These are phyloP conservation scores for Peromyscus maniculatus DNA, from an alignment of 2,113 vertebrate genomes.

Conservation along the genomic window DNA sequence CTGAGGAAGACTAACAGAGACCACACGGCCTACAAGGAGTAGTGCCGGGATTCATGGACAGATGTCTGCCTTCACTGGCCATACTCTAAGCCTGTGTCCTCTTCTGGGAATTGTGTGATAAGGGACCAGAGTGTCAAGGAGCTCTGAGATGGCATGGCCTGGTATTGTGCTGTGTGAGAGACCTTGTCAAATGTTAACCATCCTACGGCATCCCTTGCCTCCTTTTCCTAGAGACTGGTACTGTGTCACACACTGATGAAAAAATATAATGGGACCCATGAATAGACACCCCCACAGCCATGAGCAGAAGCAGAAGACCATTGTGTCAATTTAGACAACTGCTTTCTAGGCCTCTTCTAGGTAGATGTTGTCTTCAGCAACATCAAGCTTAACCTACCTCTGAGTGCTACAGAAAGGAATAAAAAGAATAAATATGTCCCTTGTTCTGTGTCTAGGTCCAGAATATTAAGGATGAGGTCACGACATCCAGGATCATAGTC, in stretches of 20 bases:
- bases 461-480: not conserved
- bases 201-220: not conserved
- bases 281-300: not conserved
- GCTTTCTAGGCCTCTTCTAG: not conserved
- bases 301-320: not conserved
- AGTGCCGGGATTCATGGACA: not conserved
- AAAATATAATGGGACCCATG: not conserved
- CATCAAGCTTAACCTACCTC: not conserved
- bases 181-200: not conserved
- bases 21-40: not conserved
- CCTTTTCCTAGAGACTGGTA: not conserved
- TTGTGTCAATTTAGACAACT: not conserved
- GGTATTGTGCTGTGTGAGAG: not conserved
- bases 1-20: not conserved
- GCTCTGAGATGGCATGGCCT: not conserved
- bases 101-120: not conserved
- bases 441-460: not conserved
- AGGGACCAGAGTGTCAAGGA: not conserved
- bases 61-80: not conserved
- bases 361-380: not conserved
- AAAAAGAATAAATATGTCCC: not conserved
- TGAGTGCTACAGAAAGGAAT: not conserved
- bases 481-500: not conserved
- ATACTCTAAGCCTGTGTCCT: not conserved
- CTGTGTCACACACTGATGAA: not conserved